Conservation (phyloP, 2,888 invertebrate genomes). For the Rapana venosa region DNA sequence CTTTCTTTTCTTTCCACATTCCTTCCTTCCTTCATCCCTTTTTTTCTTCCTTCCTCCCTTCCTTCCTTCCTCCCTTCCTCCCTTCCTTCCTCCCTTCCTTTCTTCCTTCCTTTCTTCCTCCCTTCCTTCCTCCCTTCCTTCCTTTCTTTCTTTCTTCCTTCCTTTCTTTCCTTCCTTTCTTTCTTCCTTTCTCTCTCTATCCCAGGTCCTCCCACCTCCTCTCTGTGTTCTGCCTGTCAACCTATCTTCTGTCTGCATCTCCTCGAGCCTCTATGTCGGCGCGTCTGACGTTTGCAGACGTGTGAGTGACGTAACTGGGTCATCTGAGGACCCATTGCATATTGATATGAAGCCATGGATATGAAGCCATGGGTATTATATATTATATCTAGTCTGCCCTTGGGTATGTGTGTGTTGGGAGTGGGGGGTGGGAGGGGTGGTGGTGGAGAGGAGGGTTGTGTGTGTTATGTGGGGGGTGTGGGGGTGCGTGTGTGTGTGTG, state of each 20-base stretch:
- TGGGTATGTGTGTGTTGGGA: too few relatives aligned
- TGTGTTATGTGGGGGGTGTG: too few relatives aligned
- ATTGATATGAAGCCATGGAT: too few relatives aligned
- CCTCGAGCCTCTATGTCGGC: background rate
- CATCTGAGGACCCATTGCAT: too few relatives aligned
- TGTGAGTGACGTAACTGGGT: too few relatives aligned
- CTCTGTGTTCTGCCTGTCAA: background rate
- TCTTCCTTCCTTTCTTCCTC: background rate
- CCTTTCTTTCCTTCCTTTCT: background rate
- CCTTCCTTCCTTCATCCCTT: background rate
- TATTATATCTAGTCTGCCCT: too few relatives aligned
- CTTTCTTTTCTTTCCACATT: too few relatives aligned
- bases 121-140: constrained; percentile 7
- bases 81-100: background rate
- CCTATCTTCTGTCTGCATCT: background rate
- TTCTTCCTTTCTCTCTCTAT: background rate
- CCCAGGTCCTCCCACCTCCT: background rate
- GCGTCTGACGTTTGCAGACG: too few relatives aligned
- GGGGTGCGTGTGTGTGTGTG: too few relatives aligned
- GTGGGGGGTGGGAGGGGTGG: too few relatives aligned
- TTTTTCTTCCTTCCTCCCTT: background rate
- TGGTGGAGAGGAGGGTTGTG: too few relatives aligned
- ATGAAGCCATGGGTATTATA: too few relatives aligned
- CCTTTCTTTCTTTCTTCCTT: background rate
- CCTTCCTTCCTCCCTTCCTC: background rate